Evolutionary conservation across 1,140 invertebrate species (phyloP), one percentile per base, ranked within the genome.

Genomic region (Radopholus similis): DNA sequence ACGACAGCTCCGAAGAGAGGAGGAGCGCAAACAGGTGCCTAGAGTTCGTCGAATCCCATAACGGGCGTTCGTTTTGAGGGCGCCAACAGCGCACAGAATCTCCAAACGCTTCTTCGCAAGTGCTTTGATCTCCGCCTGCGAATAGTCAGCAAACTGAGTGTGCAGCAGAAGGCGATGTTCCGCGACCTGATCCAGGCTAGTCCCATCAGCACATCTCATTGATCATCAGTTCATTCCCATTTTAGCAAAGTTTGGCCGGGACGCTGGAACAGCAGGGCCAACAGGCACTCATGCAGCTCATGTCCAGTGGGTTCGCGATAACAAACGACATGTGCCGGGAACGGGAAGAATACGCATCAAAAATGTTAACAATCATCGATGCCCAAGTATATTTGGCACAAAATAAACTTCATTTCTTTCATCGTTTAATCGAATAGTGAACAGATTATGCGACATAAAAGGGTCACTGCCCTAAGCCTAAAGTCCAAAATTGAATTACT

Each of bases 121-220:
- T 64, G 49, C 30, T 64, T 57, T 42, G 51, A 64, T 34, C 57
- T 57, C 42, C 63, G 63, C 32, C n/a, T 30, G 4, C 32, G 32
- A 11, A 64, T 64, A 38, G 63, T 63, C 6, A 51, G 63, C 38
- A 64, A 63, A 26, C 28, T 64, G 11, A 64, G 18, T 26, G 38
- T 64, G 23, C 40, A 51, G 13, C 63, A 64, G 21, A 64, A 64
- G 47, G 63, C 63, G 23, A 63, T 63, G 63, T 64, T 64, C 9
- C 26, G 49, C 26, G 63, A 64, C 32, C 35, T 47, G n/a, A 47
- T 11, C 13, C 6, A 15, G 15, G 26, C 9, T 11, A 28, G 6
- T 0, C 1, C 13, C n/a, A 4, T 47, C 44, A 47, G n/a, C n/a
- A 9, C 2, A 26, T 23, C 30, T 23, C 2, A 23, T 30, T 15